Base-by-base conservation (phyloP, 2,113 vertebrate species). In the Tonatia bakeri region DNA sequence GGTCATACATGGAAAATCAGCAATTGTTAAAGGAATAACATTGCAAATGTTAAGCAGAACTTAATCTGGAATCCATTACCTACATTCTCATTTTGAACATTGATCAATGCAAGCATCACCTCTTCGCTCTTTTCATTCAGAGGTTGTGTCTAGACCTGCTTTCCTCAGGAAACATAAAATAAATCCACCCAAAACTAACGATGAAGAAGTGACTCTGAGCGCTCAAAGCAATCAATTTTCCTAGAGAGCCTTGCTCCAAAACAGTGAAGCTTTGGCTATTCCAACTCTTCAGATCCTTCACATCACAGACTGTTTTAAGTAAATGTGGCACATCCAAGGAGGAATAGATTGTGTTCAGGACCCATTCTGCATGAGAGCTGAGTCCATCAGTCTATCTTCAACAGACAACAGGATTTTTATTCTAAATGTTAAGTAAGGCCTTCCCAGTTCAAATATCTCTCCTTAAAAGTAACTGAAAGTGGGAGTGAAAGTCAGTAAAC, bases 21-120 rank as follows among this genome's bases (percentile, higher is more conserved):
- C 43, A 95, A 72, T 33, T 70, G 24, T 73, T 93, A 56, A 67
- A 83, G 72, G 20, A 80, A 47, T 36, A 31, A 67, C 43, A 52
- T 17, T 73, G 87, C 76, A 95, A 95, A 94, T 83, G 54, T 40
- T 56, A 79, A 88, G 52, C 56, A 96, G 59, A 94, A 90, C 38
- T n/a, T 75, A 77, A 93, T 43, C 69, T 54, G 87, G 75, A 89
- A 91, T 69, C 31, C 36, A 87, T 87, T 83, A 76, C 16, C 28
- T 17, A 47, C n/a, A 82, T 85, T 67, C 45, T 96, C 83, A 52
- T 83, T 87, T 90, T 76, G 79, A 96, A 94, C 64, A 76, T 19
- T 61, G 69, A 87, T 89, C 79, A 54, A 87, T 50, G 50, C 7
- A 95, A 90, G n/a, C 87, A 70, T 45, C 26, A 36, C 8, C 22